Evolutionary conservation across 2,113 vertebrate genomes (phyloP), one percentile per base, ranked within the genome.

Genomic region (Psilopsiagon aurifrons): DNA sequence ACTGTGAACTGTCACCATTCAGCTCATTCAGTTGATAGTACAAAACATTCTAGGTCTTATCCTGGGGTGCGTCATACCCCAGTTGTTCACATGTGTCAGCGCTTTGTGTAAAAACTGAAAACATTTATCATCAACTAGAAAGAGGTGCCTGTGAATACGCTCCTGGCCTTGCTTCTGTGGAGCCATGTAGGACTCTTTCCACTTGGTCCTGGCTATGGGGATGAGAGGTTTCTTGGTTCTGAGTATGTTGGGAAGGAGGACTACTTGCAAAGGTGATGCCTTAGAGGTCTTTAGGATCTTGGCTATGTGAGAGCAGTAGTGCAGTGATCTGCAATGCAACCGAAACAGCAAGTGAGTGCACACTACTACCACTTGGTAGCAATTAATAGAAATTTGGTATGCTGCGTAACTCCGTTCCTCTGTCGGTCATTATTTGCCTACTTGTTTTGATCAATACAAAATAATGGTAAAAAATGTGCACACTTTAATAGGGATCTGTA

Each of bases 181-280:
- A 12, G 37, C 6, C 8, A 1, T 0, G 2, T 9, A 2, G 39
- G 69, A 9, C 17, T 27, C 49, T 5, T 39, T 46, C 44, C 8
- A 3, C 17, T 28, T 1, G 2, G 20, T 4, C 44, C 7, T 19
- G 66, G 33, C 29, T 17, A 2, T 2, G 17, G 13, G 51, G 23
- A 59, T 35, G 13, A 6, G 51, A 27, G 17, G 13, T n/a, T 8
- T 6, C 22, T 5, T 27, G 6, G 4, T 4, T 18, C 10, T 4
- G 7, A 15, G 11, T 2, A 1, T 1, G 6, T 2, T 13, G 49
- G 23, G 27, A 33, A 25, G 63, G 41, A 44, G 46, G n/a, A 6
- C 16, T 6, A 1, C 4, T 51, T 0, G 0, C 19, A 23, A 11
- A 20, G 46, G 41, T 1, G 14, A 4, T 29, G 31, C 27, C 13